phyloP scores from a whole-genome alignment of 2,113 vertebrate species.

The Anoura caudifer region DNA sequence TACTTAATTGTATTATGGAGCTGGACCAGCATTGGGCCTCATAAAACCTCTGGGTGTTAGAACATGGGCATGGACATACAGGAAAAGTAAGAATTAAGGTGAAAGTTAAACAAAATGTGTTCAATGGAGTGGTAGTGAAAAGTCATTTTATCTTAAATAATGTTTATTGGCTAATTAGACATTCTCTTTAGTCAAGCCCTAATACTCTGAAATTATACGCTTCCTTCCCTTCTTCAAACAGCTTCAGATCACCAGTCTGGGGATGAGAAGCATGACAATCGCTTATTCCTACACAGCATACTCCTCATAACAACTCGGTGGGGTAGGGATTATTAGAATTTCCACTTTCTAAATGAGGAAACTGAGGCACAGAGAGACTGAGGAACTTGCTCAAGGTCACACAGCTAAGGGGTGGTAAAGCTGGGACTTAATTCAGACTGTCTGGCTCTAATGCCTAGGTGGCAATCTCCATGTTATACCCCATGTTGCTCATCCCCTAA shows the following conservation, averaged over 20 bases:
- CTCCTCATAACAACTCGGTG: not conserved
- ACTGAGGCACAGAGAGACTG: not conserved
- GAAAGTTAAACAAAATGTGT: not conserved
- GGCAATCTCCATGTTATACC: not conserved
- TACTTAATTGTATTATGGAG: not conserved
- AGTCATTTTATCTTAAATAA: not conserved
- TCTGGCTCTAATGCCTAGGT: not conserved
- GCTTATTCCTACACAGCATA: fast-evolving
- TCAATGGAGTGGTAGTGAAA: not conserved
- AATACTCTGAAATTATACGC: not conserved
- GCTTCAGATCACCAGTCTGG: not conserved
- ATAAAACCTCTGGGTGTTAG: not conserved
- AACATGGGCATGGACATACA: not conserved
- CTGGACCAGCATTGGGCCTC: not conserved
- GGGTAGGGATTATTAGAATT: not conserved
- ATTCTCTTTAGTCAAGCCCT: not conserved
- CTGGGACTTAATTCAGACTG: not conserved
- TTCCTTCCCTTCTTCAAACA: not conserved
- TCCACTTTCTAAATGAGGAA: not conserved
- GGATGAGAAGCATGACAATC: not conserved
- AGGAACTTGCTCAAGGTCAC: not conserved
- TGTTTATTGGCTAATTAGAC: not conserved
- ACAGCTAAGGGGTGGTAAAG: not conserved
- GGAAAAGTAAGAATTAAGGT: not conserved
- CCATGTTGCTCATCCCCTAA: not conserved